phyloP scores from a whole-genome alignment of 2,888 invertebrate genomes.

The Cataglyphis rosenhaueri region DNA sequence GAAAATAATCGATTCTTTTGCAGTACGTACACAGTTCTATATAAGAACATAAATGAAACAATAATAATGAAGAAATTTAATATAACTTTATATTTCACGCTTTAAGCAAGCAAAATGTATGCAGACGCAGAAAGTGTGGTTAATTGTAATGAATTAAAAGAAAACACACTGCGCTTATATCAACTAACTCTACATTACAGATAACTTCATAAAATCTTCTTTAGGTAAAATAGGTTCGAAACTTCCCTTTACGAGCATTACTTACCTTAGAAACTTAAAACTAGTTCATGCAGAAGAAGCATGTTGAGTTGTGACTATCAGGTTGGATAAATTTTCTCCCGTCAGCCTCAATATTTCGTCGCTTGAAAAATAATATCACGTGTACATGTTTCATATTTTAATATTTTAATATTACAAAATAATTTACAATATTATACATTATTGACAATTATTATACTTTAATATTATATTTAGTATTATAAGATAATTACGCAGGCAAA shows the following conservation, averaged over 20 bases:
- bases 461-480: background rate
- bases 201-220: constrained; percentile 46
- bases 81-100: constrained; percentile 11
- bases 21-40: background rate
- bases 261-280: constrained; percentile 46
- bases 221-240: constrained; percentile 40
- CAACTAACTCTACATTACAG: constrained; percentile 8
- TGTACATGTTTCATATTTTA: background rate
- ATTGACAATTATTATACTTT: background rate
- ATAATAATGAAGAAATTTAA: background rate
- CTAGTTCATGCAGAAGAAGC: constrained; percentile 40
- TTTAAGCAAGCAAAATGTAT: constrained; percentile 2
- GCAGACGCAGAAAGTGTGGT: background rate
- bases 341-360: constrained; percentile 33
- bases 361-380: constrained; percentile 17
- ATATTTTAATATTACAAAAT: background rate
- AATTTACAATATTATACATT: background rate
- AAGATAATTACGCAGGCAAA: background rate
- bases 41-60: background rate
- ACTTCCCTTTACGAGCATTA: constrained; percentile 44
- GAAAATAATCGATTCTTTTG: background rate
- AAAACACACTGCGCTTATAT: constrained; percentile 25
- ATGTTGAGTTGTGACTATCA: constrained; percentile 27
- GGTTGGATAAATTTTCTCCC: constrained; percentile 39
- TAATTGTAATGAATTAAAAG: constrained; percentile 40